Evolutionary conservation across 2,888 invertebrate species (phyloP), one percentile per base, ranked within the genome.

Genomic region (Drosophila conformis): DNA sequence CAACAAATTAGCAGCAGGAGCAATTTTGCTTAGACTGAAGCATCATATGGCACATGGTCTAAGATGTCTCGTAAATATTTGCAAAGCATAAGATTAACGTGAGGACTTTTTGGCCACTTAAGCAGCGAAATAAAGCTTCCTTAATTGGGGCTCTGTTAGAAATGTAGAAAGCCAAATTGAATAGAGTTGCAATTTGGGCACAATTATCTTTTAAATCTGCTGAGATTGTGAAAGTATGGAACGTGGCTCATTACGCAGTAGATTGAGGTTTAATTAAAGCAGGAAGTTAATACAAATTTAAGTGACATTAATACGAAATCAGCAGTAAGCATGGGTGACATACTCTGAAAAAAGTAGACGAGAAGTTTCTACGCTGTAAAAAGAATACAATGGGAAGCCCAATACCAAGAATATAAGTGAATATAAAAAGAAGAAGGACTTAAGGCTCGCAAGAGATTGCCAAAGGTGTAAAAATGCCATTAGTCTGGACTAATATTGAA

Each of bases 51-150:
- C 57, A 48, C 54, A 65, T 49, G 52, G 21, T 49, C 42, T 40
- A 49, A 69, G 63, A 60, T 49, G 65, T 38, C 66, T 78, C 72
- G 75, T 82, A 75, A 82, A 82, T 82, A 85, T 78, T 85, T 85
- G 69, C 57, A 73, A 69, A 63, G 69, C 69, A 53, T 78, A 38
- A 60, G 67, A 63, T 73, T 59, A 63, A 65, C 60, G 27, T 13
- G 49, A 38, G 31, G 67, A 15, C 53, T 6, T 46, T 38, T 38
- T 25, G 7, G 71, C n/a, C 49, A 42, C 42, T 71, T 56, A 38
- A 38, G 18, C 11, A 33, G 35, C 38, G 13, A 35, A 38, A 54
- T 38, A 56, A 51, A 38, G 46, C 33, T 11, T 15, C 11, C 40
- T 48, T 73, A 57, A 66, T 67, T 48, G 57, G 33, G 33, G 29